Conservation (phyloP, 2,113 vertebrate species). For the Cavia aperea region DNA sequence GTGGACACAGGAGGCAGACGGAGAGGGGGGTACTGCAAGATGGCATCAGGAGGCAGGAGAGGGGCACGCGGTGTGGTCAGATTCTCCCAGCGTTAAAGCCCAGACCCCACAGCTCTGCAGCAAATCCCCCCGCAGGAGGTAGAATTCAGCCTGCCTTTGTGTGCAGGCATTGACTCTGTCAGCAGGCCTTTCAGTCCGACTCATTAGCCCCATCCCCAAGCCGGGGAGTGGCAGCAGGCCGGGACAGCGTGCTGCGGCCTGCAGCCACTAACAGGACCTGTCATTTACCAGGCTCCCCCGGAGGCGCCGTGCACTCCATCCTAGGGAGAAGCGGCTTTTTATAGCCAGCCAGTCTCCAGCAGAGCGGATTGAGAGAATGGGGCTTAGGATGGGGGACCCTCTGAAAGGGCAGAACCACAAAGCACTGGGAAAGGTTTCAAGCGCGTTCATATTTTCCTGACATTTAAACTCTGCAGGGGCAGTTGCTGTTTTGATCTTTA, state of each 20-base stretch:
- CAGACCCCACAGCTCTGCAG: slow-evolving; percentile 49
- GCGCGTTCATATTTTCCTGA: slow-evolving; percentile 65
- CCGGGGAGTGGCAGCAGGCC: slow-evolving; percentile 48
- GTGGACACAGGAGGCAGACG: neutral
- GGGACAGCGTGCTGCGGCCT: slow-evolving; percentile 58
- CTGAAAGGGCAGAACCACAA: slow-evolving; percentile 77
- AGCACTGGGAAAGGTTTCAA: slow-evolving; percentile 70
- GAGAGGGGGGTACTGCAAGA: neutral
- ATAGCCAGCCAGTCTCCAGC: slow-evolving; percentile 66
- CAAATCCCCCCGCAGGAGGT: slow-evolving; percentile 50
- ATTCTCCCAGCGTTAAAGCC: slow-evolving; percentile 55
- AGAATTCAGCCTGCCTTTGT: slow-evolving; percentile 65
- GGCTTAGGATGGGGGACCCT: slow-evolving; percentile 49
- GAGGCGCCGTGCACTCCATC: slow-evolving; percentile 61
- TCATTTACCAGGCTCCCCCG: slow-evolving; percentile 59
- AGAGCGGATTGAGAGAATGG: slow-evolving; percentile 73
- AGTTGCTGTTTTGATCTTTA: slow-evolving; percentile 69
- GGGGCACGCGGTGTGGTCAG: slow-evolving; percentile 29
- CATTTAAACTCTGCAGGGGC: slow-evolving; percentile 77
- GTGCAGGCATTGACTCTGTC: slow-evolving; percentile 63
- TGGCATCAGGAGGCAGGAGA: neutral
- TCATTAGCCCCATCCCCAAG: slow-evolving; percentile 60
- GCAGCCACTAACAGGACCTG: slow-evolving; percentile 57
- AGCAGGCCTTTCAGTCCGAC: slow-evolving; percentile 62
- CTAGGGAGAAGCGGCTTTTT: slow-evolving; percentile 68